Evolutionary conservation across 2,113 vertebrate species (phyloP), one percentile per base, ranked within the genome.

Genomic region (Psilopsiagon aurifrons): DNA sequence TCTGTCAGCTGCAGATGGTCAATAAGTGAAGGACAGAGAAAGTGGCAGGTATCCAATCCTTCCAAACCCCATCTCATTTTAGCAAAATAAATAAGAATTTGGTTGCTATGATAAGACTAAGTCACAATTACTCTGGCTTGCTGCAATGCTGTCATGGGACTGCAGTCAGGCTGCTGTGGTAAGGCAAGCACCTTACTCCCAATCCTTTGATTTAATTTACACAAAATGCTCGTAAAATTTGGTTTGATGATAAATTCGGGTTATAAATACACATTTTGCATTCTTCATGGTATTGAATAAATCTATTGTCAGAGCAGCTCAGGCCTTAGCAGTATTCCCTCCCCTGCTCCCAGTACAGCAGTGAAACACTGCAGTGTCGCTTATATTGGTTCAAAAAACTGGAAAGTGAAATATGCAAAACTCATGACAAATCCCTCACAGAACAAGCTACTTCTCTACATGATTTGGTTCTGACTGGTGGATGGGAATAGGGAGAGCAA

Each of bases 1-100:
- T 87, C 33, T 81, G 80, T 95, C 76, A 88, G 89, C 94, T 91
- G 87, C 86, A 95, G 86, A 94, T 95, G 87, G 92, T 70, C 86
- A 68, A 5, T 82, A 73, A 94, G 41, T 14, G 68, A 95, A 81
- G 88, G 90, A 83, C 85, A 60, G 51, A 84, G 62, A 92, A 95
- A 95, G 59, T 78, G 73, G 52, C 92, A 88, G 46, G 68, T 92
- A 83, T 88, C 91, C 88, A 86, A 47, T 88, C 43, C 64, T 91
- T 77, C 71, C 51, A 93, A 79, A 76, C 31, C 8, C 81, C 52
- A 17, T 71, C 47, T 47, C 3, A 7, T 86, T 94, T 95, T 71
- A 84, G 64, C n/a, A 60, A 81, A 91, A 76, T 13, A 39, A 23
- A 9, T 29, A 28, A 54, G 17, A 31, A 52, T 37, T 25, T 44